Conservation (phyloP, 2,797 vertebrate species). For the Liparis tanakae region DNA sequence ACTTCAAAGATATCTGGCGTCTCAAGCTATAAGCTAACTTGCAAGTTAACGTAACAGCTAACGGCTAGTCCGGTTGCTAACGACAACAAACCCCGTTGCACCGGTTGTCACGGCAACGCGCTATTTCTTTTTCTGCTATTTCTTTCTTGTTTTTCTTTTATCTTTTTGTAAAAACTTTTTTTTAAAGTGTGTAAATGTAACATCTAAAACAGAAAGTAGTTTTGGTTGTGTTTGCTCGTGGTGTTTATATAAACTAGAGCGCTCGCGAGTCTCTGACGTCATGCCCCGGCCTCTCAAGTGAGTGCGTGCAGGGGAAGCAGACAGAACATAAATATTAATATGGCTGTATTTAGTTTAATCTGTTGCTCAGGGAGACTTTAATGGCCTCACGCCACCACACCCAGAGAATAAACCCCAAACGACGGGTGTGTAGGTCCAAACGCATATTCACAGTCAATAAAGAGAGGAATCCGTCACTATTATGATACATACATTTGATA, state of each 20-base stretch:
- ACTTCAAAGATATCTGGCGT: neutral
- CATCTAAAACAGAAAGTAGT: neutral
- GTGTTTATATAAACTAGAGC: conserved; percentile 21
- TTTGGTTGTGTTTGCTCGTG: conserved; percentile 11
- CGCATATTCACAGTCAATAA: neutral
- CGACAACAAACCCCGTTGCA: conserved; percentile 46
- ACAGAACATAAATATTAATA: neutral
- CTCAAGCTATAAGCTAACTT: too few relatives aligned
- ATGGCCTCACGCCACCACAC: neutral
- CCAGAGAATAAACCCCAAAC: neutral
- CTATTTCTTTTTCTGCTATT: accelerated
- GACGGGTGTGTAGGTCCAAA: neutral
- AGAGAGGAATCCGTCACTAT: neutral
- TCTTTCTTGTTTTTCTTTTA: too few relatives aligned
- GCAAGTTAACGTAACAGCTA: neutral
- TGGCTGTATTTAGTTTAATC: conserved; percentile 5
- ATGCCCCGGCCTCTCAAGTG: neutral
- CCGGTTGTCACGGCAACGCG: conserved; percentile 37
- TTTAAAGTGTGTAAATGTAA: neutral
- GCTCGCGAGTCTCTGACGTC: conserved; percentile 28
- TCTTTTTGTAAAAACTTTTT: neutral
- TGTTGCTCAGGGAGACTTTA: conserved; percentile 1
- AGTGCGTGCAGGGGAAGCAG: conserved; percentile 6
- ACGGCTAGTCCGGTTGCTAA: conserved; percentile 24
- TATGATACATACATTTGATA: neutral